Evolutionary conservation across 2,888 invertebrate species (phyloP), one percentile per base, ranked within the genome.

Genomic region (Portevinia maculata): DNA sequence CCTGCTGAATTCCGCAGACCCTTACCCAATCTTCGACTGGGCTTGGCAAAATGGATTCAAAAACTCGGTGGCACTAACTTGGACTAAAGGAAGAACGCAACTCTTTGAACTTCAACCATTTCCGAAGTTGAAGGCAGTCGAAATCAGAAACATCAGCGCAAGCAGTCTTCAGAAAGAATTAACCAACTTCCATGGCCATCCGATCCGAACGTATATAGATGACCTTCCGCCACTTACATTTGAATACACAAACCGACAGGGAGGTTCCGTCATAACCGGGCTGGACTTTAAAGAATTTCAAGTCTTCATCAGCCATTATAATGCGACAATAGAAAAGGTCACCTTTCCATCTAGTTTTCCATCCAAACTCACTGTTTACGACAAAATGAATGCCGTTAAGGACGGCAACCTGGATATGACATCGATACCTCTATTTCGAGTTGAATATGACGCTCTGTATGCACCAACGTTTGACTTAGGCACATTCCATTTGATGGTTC

Each of bases 31-130:
- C 5, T 52, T 52, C n/a, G 3, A 52, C 1, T 52, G 50, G 50
- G 50, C 30, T 15, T 52, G 30, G 50, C 5, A 1, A 4, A 32
- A 30, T 30, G 52, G 52, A 15, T 52, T 52, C 15, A 32, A 52
- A 9, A 52, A 52, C 9, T 15, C 32, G 2, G 1, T 52, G 7
- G 52, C 52, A 4, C 15, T 52, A 7, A 8, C 7, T 52, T 52
- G 28, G 30, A 30, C 3, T 3, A 8, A 15, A 8, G 9, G 7
- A 8, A 3, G 15, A 9, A 3, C 7, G 8, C 50, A 52, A 9
- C 17, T 52, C 1, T 11, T 7, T 2, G 50, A 52, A 9, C 13
- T 28, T 9, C 17, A 30, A 13, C 52, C 52, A 15, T 52, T 30
- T 52, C 52, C 52, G 0, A 28, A 8, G 15, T n/a, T 52, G 2